These are phyloP conservation scores for Malacosoma neustria DNA, from an alignment of 2,888 invertebrate species.

Conservation along the genomic window DNA sequence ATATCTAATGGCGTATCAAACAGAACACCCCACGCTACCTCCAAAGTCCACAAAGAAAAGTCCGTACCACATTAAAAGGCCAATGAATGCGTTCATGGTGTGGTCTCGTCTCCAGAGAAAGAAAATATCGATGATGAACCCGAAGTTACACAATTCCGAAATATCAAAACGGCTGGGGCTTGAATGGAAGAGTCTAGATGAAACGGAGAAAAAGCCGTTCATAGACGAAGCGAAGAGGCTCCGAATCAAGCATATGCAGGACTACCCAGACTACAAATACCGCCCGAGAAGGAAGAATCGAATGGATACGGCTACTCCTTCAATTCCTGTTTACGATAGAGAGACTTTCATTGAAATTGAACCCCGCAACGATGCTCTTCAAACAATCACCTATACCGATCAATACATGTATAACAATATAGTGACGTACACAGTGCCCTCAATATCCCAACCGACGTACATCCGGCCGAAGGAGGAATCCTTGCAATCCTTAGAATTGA, in stretches of 20 bases:
- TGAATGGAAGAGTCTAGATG: slow-evolving; percentile 89
- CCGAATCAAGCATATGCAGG: slow-evolving; percentile 81
- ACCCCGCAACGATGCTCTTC: slow-evolving; percentile 47
- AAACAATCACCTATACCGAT: slow-evolving; percentile 48
- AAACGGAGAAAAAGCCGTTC: slow-evolving; percentile 87
- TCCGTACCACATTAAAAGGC: slow-evolving; percentile 89
- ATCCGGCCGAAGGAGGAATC: slow-evolving; percentile 53
- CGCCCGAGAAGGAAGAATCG: slow-evolving; percentile 78
- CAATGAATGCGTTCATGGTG: slow-evolving; percentile 99
- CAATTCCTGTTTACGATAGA: slow-evolving; percentile 39
- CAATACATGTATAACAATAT: slow-evolving; percentile 61
- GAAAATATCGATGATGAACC: slow-evolving; percentile 88
- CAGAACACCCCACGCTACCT: slow-evolving; percentile 37
- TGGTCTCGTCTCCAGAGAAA: slow-evolving; percentile 93
- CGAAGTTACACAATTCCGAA: slow-evolving; percentile 84
- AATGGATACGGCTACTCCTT: slow-evolving; percentile 43
- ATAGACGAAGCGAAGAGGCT: slow-evolving; percentile 91
- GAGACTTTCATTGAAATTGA: slow-evolving; percentile 54
- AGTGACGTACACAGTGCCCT: slow-evolving; percentile 53
- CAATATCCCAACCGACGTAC: slow-evolving; percentile 43
- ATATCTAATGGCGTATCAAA: slow-evolving; percentile 44
- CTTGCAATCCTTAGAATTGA: slow-evolving; percentile 42
- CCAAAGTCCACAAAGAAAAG: slow-evolving; percentile 72
- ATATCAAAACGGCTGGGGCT: slow-evolving; percentile 88
- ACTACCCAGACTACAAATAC: slow-evolving; percentile 83